These are phyloP conservation scores for Ascidia mentula DNA, from an alignment of 23 tunicate species.

Conservation along the genomic window DNA sequence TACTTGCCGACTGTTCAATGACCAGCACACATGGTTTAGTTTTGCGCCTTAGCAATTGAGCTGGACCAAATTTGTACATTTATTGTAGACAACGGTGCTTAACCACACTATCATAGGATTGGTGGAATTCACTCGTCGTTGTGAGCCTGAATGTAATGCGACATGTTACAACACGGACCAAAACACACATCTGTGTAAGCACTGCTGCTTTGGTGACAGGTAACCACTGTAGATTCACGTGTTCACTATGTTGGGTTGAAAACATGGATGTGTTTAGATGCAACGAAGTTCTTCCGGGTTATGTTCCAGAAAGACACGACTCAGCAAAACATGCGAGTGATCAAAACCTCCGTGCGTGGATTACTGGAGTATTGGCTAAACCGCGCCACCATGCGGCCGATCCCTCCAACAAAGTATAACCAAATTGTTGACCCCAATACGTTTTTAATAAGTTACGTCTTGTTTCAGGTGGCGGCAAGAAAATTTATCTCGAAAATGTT, in stretches of 20 bases:
- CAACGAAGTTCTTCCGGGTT: conserved; percentile 58
- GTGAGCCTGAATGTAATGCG: conserved; percentile 67
- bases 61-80: too few relatives aligned
- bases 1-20: too few relatives aligned
- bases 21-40: too few relatives aligned
- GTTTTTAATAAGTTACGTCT: not conserved
- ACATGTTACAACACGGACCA: conserved; percentile 51
- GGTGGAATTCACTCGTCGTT: conserved; percentile 61
- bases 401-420: conserved; percentile 69
- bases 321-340: conserved; percentile 21
- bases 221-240: not conserved
- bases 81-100: conserved; percentile 62
- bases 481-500: conserved; percentile 33
- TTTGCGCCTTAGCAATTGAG: too few relatives aligned
- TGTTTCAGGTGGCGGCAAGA: conserved; percentile 48
- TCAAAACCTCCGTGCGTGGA: conserved; percentile 49
- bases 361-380: conserved; percentile 49
- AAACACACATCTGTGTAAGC: conserved; percentile 65
- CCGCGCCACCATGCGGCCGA: conserved; percentile 82
- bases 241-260: not conserved
- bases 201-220: conserved; percentile 90
- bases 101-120: conserved; percentile 74
- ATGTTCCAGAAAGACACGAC: conserved; percentile 32
- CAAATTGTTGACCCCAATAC: not conserved
- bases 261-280: conserved; percentile 36